A percentile compares a stretch with the other conserved stretches of the same genome.
Evolutionary conservation across 2,888 invertebrate species (phyloP).

Genomic region (Altica lythri): DNA sequence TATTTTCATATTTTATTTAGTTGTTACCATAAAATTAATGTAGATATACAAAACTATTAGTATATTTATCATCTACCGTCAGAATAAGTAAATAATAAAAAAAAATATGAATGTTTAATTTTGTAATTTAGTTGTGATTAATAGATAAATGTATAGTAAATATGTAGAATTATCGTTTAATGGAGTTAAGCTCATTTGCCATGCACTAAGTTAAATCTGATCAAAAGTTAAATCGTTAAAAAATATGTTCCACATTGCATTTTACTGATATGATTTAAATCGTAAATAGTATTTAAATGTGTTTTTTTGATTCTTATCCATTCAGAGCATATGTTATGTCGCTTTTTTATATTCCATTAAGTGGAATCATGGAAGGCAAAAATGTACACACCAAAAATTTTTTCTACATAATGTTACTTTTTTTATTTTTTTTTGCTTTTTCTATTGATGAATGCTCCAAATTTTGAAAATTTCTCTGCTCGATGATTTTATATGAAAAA

Average conservation of each 20-base stretch:
- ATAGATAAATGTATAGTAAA: constrained; percentile 9
- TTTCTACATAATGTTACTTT: too few species aligned
- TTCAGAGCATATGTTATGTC: constrained; percentile 15
- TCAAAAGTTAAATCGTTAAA: constrained; percentile 7
- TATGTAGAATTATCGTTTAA: constrained; percentile 2
- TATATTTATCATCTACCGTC: too few species aligned
- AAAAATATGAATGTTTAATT: not conserved
- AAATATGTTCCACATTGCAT: constrained; percentile 10
- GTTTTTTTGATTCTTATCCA: constrained; percentile 16
- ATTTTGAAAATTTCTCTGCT: too few species aligned
- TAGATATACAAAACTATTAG: too few species aligned
- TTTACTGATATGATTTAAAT: constrained; percentile 6
- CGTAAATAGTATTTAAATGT: constrained; percentile 18
- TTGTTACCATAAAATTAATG: too few species aligned
- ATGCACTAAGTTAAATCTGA: constrained; percentile 1
- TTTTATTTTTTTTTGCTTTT: too few species aligned
- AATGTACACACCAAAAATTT: too few species aligned
- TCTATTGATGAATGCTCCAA: too few species aligned
- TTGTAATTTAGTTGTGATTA: not conserved
- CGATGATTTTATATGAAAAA: too few species aligned
- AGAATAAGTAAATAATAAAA: too few species aligned
- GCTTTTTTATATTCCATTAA: constrained; percentile 9
- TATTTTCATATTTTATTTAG: too few species aligned
- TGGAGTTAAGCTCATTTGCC: constrained; percentile 11
- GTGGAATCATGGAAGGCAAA: too few species aligned